These are phyloP conservation scores for Sinhomidia bicolor DNA, from an alignment of 2,888 invertebrate species.

Conservation along the genomic window DNA sequence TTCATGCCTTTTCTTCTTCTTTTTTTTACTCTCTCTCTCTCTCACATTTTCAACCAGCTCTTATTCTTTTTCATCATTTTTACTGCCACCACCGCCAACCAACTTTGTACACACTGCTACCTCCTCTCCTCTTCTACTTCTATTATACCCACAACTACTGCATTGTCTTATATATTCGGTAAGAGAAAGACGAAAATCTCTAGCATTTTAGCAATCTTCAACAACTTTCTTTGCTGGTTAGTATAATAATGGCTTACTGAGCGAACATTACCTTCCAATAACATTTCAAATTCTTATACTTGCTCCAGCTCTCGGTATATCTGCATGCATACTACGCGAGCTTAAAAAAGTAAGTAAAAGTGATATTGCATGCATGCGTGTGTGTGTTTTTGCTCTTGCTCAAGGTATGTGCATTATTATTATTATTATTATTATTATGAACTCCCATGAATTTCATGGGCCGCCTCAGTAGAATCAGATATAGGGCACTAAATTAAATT, in stretches of 20 bases:
- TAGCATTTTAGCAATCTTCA: constrained; percentile 35
- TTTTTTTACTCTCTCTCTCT: constrained; percentile 13
- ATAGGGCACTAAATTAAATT: constrained; percentile 64
- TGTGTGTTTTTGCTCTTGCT: neutral
- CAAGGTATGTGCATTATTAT: neutral
- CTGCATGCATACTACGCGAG: neutral
- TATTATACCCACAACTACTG: neutral
- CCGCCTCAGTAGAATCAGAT: constrained; percentile 14
- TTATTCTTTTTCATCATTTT: constrained; percentile 64
- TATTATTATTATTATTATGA: constrained; percentile 35
- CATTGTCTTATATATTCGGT: neutral
- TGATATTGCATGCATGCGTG: neutral
- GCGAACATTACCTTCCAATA: constrained; percentile 52
- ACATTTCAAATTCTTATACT: constrained; percentile 14
- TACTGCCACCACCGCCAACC: constrained; percentile 38
- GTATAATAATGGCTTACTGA: constrained; percentile 37
- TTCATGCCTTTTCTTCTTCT: neutral
- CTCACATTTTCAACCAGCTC: constrained; percentile 15
- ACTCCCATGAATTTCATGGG: constrained; percentile 33
- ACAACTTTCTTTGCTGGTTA: constrained; percentile 11
- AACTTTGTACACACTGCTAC: neutral
- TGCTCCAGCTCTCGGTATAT: neutral
- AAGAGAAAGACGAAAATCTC: neutral
- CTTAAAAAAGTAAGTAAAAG: neutral
- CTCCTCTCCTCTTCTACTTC: too few species aligned